Conservation (phyloP, 2,888 invertebrate genomes). For the Melanophora roralis region DNA sequence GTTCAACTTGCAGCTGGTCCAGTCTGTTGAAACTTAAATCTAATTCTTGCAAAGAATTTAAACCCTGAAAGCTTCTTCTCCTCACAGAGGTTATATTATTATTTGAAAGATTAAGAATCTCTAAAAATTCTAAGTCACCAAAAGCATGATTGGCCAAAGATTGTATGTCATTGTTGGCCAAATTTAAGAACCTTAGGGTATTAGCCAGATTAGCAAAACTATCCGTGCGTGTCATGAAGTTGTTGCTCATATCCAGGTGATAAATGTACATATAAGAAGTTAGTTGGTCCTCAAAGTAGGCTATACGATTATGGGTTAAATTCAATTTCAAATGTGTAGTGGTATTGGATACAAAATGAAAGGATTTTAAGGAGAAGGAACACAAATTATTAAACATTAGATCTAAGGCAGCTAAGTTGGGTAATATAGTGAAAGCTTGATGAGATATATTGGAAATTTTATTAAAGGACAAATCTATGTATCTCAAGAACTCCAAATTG, state of each 20-base stretch:
- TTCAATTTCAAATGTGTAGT: slow-evolving; percentile 85
- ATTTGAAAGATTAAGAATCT: slow-evolving; percentile 85
- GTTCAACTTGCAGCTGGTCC: slow-evolving; percentile 86
- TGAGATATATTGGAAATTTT: slow-evolving; percentile 84
- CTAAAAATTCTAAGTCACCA: slow-evolving; percentile 83
- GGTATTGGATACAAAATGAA: slow-evolving; percentile 83
- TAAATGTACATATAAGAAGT: slow-evolving; percentile 80
- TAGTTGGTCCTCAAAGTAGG: slow-evolving; percentile 74
- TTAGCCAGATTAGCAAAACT: slow-evolving; percentile 82
- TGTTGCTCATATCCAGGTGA: slow-evolving; percentile 84
- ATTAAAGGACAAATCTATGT: slow-evolving; percentile 90
- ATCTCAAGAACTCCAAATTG: slow-evolving; percentile 87
- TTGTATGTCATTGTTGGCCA: slow-evolving; percentile 86
- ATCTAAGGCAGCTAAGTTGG: slow-evolving; percentile 86
- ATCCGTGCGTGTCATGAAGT: slow-evolving; percentile 82
- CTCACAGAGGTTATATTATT: slow-evolving; percentile 86
- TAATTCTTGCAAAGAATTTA: slow-evolving; percentile 86
- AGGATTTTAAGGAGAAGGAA: slow-evolving; percentile 82
- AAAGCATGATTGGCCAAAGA: slow-evolving; percentile 86
- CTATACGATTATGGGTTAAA: slow-evolving; percentile 83
- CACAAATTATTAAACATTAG: slow-evolving; percentile 87
- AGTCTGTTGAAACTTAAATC: slow-evolving; percentile 88
- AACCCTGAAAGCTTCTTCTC: slow-evolving; percentile 86
- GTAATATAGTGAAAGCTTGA: slow-evolving; percentile 86
- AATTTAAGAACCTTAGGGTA: slow-evolving; percentile 83